A percentile compares a stretch with the other conserved stretches of the same genome.
phyloP scores from a whole-genome alignment of 1,140 invertebrate species.

The Zaprionus camerounensis region DNA sequence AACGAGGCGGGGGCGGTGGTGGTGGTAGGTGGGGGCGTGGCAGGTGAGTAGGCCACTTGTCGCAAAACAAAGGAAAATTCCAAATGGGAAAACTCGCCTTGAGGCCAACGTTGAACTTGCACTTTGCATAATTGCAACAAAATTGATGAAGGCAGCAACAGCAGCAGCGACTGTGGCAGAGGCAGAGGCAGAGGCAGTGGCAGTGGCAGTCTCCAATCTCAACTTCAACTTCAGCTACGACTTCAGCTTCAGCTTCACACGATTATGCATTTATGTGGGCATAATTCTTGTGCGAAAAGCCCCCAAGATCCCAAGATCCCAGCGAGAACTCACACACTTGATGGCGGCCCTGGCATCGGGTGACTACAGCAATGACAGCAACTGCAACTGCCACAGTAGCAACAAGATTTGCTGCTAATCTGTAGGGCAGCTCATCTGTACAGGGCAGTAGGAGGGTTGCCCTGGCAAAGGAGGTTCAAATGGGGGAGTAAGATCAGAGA shows the following conservation, averaged over 20 bases:
- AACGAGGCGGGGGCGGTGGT: constrained; percentile 29
- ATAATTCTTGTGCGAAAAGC: constrained; percentile 66
- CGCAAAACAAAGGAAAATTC: constrained; percentile 12
- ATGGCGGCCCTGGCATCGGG: constrained; percentile 40
- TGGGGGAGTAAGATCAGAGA: too few species aligned
- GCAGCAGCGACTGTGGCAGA: background rate
- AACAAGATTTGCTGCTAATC: background rate
- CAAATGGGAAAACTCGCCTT: constrained; percentile 37
- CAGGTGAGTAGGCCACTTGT: constrained; percentile 1
- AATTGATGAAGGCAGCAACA: background rate
- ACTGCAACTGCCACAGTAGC: background rate
- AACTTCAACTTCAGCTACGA: background rate
- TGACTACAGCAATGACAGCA: constrained; percentile 7
- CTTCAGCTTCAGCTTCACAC: constrained; percentile 8
- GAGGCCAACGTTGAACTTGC: constrained; percentile 71
- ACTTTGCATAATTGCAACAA: constrained; percentile 76
- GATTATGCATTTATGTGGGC: constrained; percentile 14
- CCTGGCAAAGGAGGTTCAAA: too few species aligned
- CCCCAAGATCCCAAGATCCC: constrained; percentile 20
- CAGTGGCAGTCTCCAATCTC: background rate
- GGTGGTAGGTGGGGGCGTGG: background rate
- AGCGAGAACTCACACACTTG: constrained; percentile 48
- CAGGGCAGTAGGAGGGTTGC: background rate
- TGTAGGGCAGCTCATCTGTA: background rate
- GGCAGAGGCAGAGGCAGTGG: background rate